A percentile compares a stretch with the other conserved stretches of the same genome.
phyloP scores from a whole-genome alignment of 2,888 invertebrate species.

The Cheilosia grossa region DNA sequence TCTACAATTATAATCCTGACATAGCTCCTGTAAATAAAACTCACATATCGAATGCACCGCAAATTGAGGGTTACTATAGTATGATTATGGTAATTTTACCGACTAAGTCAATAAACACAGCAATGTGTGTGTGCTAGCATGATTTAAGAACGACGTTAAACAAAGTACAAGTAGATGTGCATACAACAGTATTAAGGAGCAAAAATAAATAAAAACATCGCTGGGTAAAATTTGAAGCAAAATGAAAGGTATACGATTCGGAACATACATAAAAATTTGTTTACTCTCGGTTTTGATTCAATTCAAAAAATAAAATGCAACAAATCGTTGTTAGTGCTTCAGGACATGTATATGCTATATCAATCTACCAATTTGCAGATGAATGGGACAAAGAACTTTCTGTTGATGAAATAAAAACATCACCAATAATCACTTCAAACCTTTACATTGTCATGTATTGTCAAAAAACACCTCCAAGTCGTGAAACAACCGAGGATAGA shows the following conservation, averaged over 20 bases:
- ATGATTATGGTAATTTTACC: conserved; percentile 67
- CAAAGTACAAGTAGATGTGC: conserved; percentile 1
- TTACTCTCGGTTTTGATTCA: too few species aligned
- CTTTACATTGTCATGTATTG: too few species aligned
- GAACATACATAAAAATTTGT: too few species aligned
- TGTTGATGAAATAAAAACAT: too few species aligned
- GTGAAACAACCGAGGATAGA: too few species aligned
- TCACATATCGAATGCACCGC: conserved; percentile 57
- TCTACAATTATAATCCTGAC: conserved; percentile 59
- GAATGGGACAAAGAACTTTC: too few species aligned
- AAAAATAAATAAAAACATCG: not conserved
- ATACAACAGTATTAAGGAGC: not conserved
- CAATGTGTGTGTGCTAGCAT: conserved; percentile 18
- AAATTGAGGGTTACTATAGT: conserved; percentile 36
- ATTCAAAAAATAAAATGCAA: too few species aligned
- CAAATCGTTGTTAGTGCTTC: too few species aligned
- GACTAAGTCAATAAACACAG: conserved; percentile 57
- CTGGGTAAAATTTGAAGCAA: not conserved
- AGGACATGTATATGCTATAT: too few species aligned
- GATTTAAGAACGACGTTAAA: conserved; percentile 39
- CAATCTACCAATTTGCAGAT: too few species aligned
- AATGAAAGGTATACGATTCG: not conserved
- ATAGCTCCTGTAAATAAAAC: conserved; percentile 36
- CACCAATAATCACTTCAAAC: too few species aligned
- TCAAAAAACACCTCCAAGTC: too few species aligned